These are phyloP conservation scores for Clarias macrocephalus DNA, from an alignment of 2,113 vertebrate species.

Conservation along the genomic window DNA sequence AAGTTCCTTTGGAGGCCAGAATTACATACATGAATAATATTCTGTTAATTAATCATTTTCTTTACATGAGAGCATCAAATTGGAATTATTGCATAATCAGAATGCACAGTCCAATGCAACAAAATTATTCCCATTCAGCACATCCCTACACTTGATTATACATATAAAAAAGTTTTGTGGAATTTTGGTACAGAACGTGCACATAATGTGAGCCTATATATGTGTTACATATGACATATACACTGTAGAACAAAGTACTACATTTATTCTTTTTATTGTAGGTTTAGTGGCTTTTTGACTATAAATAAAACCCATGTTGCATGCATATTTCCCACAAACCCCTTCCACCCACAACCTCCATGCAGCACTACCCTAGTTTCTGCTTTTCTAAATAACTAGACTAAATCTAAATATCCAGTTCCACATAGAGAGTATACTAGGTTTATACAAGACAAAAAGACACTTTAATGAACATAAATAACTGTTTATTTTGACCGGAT, in stretches of 20 bases:
- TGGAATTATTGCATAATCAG: neutral
- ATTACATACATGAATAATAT: neutral
- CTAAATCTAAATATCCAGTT: neutral
- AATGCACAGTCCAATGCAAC: neutral
- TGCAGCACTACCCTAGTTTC: neutral
- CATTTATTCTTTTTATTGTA: neutral
- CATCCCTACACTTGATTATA: too few species aligned
- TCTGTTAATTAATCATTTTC: neutral
- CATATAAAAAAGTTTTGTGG: too few species aligned
- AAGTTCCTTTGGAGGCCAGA: too few species aligned
- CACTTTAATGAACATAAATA: constrained; percentile 31
- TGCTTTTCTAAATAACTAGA: neutral
- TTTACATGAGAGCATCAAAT: neutral
- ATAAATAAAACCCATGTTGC: too few species aligned
- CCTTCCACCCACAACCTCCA: too few species aligned
- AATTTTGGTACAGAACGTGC: too few species aligned
- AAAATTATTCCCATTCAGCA: neutral
- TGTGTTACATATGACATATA: too few species aligned
- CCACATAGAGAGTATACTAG: constrained; percentile 1
- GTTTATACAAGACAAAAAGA: constrained; percentile 34
- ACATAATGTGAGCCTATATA: neutral
- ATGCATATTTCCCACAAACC: too few species aligned
- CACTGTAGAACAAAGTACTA: too few species aligned
- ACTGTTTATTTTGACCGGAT: constrained; percentile 24
- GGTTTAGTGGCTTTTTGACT: neutral